phyloP scores from a whole-genome alignment of 2,113 vertebrate genomes.

The Polypterus bichir region DNA sequence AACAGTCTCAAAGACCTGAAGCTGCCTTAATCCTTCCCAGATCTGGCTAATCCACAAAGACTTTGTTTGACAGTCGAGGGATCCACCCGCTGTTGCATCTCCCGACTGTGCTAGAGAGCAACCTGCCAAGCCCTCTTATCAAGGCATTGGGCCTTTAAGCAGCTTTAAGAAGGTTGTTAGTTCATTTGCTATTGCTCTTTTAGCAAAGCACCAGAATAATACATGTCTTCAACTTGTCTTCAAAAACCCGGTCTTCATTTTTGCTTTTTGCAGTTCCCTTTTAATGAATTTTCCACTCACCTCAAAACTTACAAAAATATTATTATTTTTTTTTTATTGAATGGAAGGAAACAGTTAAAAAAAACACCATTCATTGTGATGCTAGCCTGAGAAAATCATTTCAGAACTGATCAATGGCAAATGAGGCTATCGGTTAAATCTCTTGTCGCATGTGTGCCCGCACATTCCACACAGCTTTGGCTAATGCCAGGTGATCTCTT shows the following conservation, averaged over 20 bases:
- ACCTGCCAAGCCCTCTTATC: slow-evolving; percentile 24
- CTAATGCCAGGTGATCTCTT: too few species aligned
- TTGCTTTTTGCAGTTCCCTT: too few species aligned
- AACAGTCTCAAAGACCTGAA: slow-evolving; percentile 47
- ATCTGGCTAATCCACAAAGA: slow-evolving; percentile 45
- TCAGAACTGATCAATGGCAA: slow-evolving; percentile 70
- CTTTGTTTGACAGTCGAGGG: slow-evolving; percentile 42
- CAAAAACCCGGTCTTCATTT: neutral
- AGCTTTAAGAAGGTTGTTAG: slow-evolving; percentile 41
- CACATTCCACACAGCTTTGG: too few species aligned
- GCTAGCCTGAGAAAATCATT: slow-evolving; percentile 73
- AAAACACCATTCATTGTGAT: slow-evolving; percentile 43
- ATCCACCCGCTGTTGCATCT: slow-evolving; percentile 34
- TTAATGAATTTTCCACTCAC: too few species aligned
- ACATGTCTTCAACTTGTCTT: slow-evolving; percentile 16
- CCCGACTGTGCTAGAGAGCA: slow-evolving; percentile 16
- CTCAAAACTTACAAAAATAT: too few species aligned
- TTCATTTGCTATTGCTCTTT: slow-evolving; percentile 14
- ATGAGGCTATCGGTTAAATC: slow-evolving; percentile 28
- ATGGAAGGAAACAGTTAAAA: too few species aligned
- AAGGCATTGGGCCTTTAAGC: slow-evolving; percentile 5
- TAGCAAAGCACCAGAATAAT: slow-evolving; percentile 43
- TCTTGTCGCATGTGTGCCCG: neutral
- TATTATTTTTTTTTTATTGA: too few species aligned
- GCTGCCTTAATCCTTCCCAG: slow-evolving; percentile 59